A percentile compares a stretch with the other conserved stretches of the same genome.
These are phyloP conservation scores for Corythucha ciliata DNA, from an alignment of 2,888 invertebrate species.

Conservation along the genomic window DNA sequence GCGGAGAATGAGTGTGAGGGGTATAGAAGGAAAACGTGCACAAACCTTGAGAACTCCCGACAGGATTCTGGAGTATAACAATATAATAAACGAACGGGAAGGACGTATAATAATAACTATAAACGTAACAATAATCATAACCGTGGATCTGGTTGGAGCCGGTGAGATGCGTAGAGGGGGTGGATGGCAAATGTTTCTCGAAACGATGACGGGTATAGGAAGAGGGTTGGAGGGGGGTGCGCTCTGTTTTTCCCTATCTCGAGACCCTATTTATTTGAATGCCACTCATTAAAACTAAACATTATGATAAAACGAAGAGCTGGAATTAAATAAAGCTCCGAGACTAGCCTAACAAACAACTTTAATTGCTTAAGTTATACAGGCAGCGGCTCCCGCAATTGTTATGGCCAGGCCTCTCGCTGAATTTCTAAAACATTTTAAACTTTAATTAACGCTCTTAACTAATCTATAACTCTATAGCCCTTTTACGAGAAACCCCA, in stretches of 20 bases:
- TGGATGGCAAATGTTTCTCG: slow-evolving; percentile 27
- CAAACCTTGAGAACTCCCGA: slow-evolving; percentile 27
- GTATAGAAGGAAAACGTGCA: slow-evolving; percentile 18
- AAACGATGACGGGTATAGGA: slow-evolving; percentile 39
- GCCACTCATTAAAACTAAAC: slow-evolving; percentile 33
- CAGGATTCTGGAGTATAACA: slow-evolving; percentile 32
- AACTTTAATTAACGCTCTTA: slow-evolving; percentile 27
- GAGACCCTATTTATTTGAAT: slow-evolving; percentile 29
- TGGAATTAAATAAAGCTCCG: slow-evolving; percentile 30
- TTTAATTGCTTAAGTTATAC: slow-evolving; percentile 31
- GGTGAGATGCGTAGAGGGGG: slow-evolving; percentile 18
- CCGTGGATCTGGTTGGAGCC: slow-evolving; percentile 25
- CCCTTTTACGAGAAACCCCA: slow-evolving; percentile 2
- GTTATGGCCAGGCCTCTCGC: slow-evolving; percentile 25
- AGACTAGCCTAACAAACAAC: slow-evolving; percentile 27
- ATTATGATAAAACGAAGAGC: slow-evolving; percentile 31
- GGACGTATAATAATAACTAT: slow-evolving; percentile 33
- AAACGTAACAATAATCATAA: slow-evolving; percentile 34
- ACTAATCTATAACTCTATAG: slow-evolving; percentile 29
- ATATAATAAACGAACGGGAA: slow-evolving; percentile 32
- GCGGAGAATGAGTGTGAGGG: slow-evolving; percentile 4
- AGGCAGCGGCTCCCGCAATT: slow-evolving; percentile 23
- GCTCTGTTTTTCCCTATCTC: slow-evolving; percentile 21
- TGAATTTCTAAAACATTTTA: slow-evolving; percentile 26
- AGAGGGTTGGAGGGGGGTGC: slow-evolving; percentile 39